Evolutionary conservation across 1,140 invertebrate genomes (phyloP).

Genomic region (Neodiprion lecontei): DNA sequence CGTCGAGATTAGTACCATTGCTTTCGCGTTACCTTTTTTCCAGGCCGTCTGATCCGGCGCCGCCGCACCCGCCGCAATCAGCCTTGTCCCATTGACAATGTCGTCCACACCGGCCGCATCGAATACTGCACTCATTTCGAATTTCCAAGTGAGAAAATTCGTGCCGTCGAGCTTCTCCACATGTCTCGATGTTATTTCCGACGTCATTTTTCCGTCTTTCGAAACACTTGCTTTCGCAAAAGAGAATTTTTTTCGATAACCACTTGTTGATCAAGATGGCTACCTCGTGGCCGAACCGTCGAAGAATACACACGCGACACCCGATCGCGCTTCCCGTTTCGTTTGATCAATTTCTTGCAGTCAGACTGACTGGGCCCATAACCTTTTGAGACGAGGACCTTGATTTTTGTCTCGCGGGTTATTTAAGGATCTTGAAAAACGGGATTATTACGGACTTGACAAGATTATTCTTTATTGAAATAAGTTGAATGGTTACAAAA

Average conservation of each 20-base stretch:
- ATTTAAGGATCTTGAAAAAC: too few species aligned
- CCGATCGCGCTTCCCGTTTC: background rate
- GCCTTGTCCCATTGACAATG: slow-evolving; percentile 19
- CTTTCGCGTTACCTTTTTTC: slow-evolving; percentile 23
- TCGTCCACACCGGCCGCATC: slow-evolving; percentile 17
- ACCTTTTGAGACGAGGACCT: slow-evolving; percentile 16
- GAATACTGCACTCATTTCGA: background rate
- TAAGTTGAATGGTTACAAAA: too few species aligned
- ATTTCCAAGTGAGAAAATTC: slow-evolving; percentile 18
- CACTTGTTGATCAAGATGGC: too few species aligned
- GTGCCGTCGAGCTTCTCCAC: slow-evolving; percentile 22
- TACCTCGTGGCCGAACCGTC: background rate
- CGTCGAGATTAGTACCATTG: background rate
- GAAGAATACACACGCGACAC: background rate
- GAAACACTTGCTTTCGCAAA: background rate
- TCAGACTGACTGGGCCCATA: slow-evolving; percentile 22
- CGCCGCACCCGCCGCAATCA: background rate
- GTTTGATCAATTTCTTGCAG: slow-evolving; percentile 1
- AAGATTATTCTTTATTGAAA: too few species aligned
- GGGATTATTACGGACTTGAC: too few species aligned
- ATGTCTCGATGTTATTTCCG: slow-evolving; percentile 11
- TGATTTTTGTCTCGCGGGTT: too few species aligned
- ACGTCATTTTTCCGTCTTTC: slow-evolving; percentile 17
- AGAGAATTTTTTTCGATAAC: too few species aligned
- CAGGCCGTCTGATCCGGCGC: background rate